Conservation (phyloP, 1,140 invertebrate species). For the Myzus persicae region DNA sequence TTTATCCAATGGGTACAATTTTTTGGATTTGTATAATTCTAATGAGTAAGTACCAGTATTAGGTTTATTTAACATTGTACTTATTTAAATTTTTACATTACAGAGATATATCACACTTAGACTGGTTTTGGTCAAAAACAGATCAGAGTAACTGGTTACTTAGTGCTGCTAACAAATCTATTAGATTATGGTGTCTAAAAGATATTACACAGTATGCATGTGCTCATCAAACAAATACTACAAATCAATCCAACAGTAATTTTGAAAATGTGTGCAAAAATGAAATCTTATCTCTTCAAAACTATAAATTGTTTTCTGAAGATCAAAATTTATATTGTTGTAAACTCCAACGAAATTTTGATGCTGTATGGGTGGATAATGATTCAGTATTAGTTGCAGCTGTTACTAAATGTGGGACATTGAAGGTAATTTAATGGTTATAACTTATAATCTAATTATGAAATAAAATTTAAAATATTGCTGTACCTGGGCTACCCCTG, state of each 20-base stretch:
- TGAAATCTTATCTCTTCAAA: conserved; percentile 13
- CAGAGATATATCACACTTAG: conserved; percentile 9
- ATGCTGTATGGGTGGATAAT: conserved; percentile 44
- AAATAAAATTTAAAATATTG: neutral
- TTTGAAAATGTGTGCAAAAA: conserved; percentile 28
- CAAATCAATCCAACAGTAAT: neutral
- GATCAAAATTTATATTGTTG: conserved; percentile 37
- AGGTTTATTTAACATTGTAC: neutral
- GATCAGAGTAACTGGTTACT: conserved; percentile 44
- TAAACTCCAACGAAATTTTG: conserved; percentile 48
- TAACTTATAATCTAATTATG: neutral
- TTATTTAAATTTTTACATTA: neutral
- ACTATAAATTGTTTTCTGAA: conserved; percentile 27
- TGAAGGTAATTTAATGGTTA: conserved; percentile 35
- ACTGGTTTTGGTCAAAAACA: conserved; percentile 45
- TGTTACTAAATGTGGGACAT: conserved; percentile 42
- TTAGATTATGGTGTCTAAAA: conserved; percentile 44
- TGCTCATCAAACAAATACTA: neutral
- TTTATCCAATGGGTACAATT: conserved; percentile 11
- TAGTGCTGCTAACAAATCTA: conserved; percentile 38
- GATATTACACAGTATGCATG: conserved; percentile 16
- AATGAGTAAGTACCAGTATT: conserved; percentile 37
- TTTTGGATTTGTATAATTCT: conserved; percentile 35
- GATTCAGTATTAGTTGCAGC: conserved; percentile 32
- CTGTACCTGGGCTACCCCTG: too few species aligned